Evolutionary conservation across 2,888 invertebrate species (phyloP).

Genomic region (Argyresthia goedartella): DNA sequence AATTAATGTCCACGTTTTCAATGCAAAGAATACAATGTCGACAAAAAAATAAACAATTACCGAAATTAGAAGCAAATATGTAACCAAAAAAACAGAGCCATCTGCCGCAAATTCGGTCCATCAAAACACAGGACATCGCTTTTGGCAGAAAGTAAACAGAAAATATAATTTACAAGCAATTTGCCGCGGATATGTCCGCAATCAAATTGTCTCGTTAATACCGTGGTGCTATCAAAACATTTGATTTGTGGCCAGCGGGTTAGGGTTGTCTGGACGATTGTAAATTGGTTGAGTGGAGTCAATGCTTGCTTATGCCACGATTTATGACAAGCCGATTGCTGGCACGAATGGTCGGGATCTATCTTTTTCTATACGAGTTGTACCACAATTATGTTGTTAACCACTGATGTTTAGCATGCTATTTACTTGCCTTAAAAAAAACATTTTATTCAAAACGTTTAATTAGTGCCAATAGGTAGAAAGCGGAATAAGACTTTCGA

Average conservation of each 20-base stretch:
- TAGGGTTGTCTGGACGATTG: slow-evolving; percentile 34
- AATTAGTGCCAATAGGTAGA: no score
- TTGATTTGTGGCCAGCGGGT: slow-evolving; percentile 61
- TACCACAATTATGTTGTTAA: no score
- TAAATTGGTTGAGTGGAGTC: slow-evolving; percentile 49
- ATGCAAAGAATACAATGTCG: no score
- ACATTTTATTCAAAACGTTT: no score
- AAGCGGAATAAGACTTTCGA: no score
- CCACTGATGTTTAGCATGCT: no score
- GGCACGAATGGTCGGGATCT: not conserved
- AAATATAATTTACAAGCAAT: slow-evolving; percentile 72
- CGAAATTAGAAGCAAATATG: slow-evolving; percentile 8
- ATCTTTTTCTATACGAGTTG: no score
- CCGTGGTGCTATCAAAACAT: slow-evolving; percentile 69
- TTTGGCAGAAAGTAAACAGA: slow-evolving; percentile 70
- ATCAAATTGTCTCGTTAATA: slow-evolving; percentile 72
- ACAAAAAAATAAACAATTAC: no score
- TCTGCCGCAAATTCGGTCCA: slow-evolving; percentile 31
- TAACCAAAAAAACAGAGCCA: slow-evolving; percentile 36
- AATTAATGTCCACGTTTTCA: no score
- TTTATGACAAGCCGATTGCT: slow-evolving; percentile 3
- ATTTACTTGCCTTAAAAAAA: no score
- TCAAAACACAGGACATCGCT: slow-evolving; percentile 45
- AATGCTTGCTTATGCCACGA: slow-evolving; percentile 1
- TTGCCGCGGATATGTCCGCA: slow-evolving; percentile 69